These are phyloP conservation scores for Drosophila chauvacae DNA, from an alignment of 1,140 invertebrate species.

Conservation along the genomic window DNA sequence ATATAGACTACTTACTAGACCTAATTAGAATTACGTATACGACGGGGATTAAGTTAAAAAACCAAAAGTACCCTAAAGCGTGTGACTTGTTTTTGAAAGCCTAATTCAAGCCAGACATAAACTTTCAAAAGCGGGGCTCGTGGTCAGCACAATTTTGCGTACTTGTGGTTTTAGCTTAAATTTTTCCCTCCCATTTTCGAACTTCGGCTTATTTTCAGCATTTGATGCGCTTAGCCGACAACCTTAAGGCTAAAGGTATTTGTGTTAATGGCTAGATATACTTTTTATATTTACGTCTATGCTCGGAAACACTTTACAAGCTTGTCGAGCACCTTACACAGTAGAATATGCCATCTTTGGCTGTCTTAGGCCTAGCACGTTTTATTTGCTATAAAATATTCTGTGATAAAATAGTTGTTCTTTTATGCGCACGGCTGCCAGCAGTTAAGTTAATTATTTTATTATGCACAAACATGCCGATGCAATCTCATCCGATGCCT, in stretches of 20 bases:
- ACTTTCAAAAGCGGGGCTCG: constrained; percentile 77
- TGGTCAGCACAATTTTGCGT: constrained; percentile 63
- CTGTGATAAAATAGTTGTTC: constrained; percentile 51
- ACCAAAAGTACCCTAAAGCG: constrained; percentile 70
- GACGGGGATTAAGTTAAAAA: constrained; percentile 51
- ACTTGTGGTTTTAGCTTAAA: constrained; percentile 58
- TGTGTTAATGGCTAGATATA: constrained; percentile 14
- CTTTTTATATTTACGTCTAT: constrained; percentile 20
- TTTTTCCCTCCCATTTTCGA: constrained; percentile 12
- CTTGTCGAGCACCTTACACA: constrained; percentile 40
- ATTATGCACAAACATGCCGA: constrained; percentile 17
- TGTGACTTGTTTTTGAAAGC: constrained; percentile 73
- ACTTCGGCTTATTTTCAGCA: constrained; percentile 31
- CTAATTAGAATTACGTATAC: constrained; percentile 67
- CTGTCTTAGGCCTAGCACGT: constrained; percentile 44
- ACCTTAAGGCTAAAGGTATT: constrained; percentile 14
- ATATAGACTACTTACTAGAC: neutral
- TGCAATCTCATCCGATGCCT: neutral
- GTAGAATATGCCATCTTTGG: constrained; percentile 8
- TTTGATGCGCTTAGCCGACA: constrained; percentile 42
- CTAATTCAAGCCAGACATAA: constrained; percentile 57
- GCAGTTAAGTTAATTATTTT: constrained; percentile 29
- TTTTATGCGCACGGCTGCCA: constrained; percentile 18
- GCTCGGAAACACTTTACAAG: constrained; percentile 67
- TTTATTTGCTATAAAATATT: constrained; percentile 55